Base-by-base conservation (phyloP, 2,113 vertebrate species). In the Chionis minor region DNA sequence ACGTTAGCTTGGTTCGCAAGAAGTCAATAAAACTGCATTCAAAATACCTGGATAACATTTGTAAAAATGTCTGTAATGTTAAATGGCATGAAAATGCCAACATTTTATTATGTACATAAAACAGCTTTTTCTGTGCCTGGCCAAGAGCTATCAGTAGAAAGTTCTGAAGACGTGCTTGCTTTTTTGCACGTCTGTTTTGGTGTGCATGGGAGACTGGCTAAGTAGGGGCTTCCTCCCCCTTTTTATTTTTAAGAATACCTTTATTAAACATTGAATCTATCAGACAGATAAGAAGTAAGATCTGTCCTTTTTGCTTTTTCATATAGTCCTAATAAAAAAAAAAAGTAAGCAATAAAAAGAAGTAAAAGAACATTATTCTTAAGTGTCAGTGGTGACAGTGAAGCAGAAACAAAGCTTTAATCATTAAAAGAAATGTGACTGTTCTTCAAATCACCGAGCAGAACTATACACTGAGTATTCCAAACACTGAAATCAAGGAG, bases 371-470 rank as follows among this genome's bases (percentile, higher is more conserved):
- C 2, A 2, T 42, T 91, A 89, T 81, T 92, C 81, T 89, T 87
- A 94, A 95, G 87, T 56, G 58, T 89, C 86, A 96, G 40, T 30
- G 26, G 62, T 80, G 74, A 94, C 33, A 72, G 66, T 24, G n/a
- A 87, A 82, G 86, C 73, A 94, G 54, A 92, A 95, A 87, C 35
- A 87, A 21, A 82, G 71, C 24, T 75, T 84, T 89, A 75, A 67
- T 49, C n/a, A 71, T 81, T 89, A 87, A 94, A 92, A 85, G 58
- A 96, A 96, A 94, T 61, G 58, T 61, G 58, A 74, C 22, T 89
- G 87, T 74, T 93, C 54, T 78, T 90, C 69, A 86, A 86, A 81
- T 56, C 61, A 87, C 52, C 69, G 91, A 81, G 52, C 7, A 94
- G 61, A 91, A 58, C 19, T 44, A 94, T 0, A 1, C 15, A 91